phyloP scores from a whole-genome alignment of 2,888 invertebrate species.

The Drosophila mulleri region DNA sequence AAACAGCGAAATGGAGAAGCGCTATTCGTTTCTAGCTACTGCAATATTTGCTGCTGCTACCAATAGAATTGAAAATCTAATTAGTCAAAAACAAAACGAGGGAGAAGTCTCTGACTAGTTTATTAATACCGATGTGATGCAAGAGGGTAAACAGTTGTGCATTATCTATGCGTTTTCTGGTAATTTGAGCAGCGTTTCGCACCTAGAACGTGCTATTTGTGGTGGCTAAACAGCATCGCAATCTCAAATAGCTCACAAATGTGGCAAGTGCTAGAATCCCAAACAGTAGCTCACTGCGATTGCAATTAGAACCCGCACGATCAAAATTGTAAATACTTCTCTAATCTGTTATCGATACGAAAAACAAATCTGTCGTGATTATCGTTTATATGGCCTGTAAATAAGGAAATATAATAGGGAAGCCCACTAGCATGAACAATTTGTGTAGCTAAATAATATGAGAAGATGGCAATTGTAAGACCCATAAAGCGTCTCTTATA shows the following conservation, averaged over 20 bases:
- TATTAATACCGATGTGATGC: conserved; percentile 74
- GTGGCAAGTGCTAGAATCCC: conserved; percentile 31
- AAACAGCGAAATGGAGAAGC: conserved; percentile 14
- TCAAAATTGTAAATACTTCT: conserved; percentile 32
- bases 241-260: conserved; percentile 44
- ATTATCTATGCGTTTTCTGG: conserved; percentile 64
- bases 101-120: conserved; percentile 19
- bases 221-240: conserved; percentile 68
- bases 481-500: background rate
- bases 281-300: conserved; percentile 48
- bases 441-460: background rate
- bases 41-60: conserved; percentile 31
- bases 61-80: conserved; percentile 73
- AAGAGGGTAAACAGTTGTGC: conserved; percentile 65
- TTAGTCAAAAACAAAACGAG: conserved; percentile 47
- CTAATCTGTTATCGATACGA: conserved; percentile 38
- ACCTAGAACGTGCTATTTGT: conserved; percentile 65
- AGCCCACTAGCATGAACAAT: conserved; percentile 5
- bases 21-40: conserved; percentile 16
- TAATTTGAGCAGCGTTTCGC: conserved; percentile 66
- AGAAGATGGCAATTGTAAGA: no score
- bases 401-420: conserved; percentile 1
- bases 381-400: conserved; percentile 30
- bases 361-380: conserved; percentile 49
- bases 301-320: conserved; percentile 48